A percentile compares a stretch with the other conserved stretches of the same genome.
These are phyloP conservation scores for Cyphomyrus discorhynchus DNA, from an alignment of 2,113 vertebrate genomes.

Conservation along the genomic window DNA sequence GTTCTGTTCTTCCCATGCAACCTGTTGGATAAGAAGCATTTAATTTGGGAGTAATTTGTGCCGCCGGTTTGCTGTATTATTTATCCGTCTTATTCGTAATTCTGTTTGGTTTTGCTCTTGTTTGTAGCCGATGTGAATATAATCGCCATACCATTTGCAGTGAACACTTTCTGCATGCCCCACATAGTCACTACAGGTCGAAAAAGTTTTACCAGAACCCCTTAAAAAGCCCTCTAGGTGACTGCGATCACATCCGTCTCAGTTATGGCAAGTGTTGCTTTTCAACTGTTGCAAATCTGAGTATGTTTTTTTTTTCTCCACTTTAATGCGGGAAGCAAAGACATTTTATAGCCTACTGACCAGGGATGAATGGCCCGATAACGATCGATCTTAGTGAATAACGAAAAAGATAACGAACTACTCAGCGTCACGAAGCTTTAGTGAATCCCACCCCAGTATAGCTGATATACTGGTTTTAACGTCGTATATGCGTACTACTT, in stretches of 20 bases:
- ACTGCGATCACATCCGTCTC: background rate
- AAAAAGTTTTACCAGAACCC: background rate
- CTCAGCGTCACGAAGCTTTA: background rate
- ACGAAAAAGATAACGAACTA: background rate
- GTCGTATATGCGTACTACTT: background rate
- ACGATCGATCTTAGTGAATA: too few species aligned
- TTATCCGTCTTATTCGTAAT: background rate
- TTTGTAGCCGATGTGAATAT: background rate
- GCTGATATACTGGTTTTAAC: background rate
- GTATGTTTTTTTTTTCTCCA: background rate
- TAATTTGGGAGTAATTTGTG: background rate
- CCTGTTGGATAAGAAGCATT: conserved; percentile 16
- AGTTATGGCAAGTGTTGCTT: background rate
- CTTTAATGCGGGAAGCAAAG: background rate
- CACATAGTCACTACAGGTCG: background rate
- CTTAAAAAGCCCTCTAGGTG: background rate
- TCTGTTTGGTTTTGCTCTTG: background rate
- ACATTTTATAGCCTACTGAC: background rate
- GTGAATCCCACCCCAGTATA: background rate
- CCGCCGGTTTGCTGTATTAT: background rate
- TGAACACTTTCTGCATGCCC: background rate
- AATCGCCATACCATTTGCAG: background rate
- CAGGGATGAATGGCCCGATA: background rate
- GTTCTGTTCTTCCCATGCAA: conserved; percentile 14
- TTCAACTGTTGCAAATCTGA: background rate